phyloP scores from a whole-genome alignment of 2,797 vertebrate species.

The Phalanger gymnotis region DNA sequence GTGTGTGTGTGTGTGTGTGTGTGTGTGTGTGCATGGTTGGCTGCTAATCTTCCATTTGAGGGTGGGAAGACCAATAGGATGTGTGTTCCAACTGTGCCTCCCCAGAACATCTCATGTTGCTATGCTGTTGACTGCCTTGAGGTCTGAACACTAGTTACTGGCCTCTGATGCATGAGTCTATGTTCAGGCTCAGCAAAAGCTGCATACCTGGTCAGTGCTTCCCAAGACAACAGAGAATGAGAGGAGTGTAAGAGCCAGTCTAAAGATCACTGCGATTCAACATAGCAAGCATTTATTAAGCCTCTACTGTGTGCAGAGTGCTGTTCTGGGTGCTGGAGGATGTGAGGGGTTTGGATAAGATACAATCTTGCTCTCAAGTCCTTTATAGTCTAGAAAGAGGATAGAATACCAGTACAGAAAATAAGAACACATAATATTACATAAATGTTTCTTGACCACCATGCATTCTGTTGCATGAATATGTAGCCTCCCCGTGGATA shows the following conservation, averaged over 20 bases:
- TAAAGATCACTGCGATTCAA: background rate
- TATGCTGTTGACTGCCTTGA: background rate
- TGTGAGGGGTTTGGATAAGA: background rate
- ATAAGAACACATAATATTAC: background rate
- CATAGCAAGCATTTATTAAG: background rate
- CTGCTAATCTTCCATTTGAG: background rate
- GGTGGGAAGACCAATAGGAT: background rate
- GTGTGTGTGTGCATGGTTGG: background rate
- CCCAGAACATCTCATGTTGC: background rate
- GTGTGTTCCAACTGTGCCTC: background rate
- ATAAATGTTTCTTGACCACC: background rate
- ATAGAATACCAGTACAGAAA: background rate
- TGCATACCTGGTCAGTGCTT: background rate
- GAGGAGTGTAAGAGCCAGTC: background rate
- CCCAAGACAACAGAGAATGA: background rate
- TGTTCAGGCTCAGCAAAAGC: background rate
- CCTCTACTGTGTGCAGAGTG: background rate
- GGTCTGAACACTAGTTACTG: background rate
- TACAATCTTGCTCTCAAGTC: background rate
- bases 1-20: background rate
- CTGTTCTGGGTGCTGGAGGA: background rate
- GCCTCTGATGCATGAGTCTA: background rate
- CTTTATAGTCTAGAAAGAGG: background rate
- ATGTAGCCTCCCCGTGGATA: background rate
- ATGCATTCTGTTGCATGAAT: background rate